Percentiles rank a stretch among this genome's conserved stretches.
Evolutionary conservation across 30 jellyfish, hydroid and myxozoan species (phyloP).

Genomic region (Phacellophora camtschatica): DNA sequence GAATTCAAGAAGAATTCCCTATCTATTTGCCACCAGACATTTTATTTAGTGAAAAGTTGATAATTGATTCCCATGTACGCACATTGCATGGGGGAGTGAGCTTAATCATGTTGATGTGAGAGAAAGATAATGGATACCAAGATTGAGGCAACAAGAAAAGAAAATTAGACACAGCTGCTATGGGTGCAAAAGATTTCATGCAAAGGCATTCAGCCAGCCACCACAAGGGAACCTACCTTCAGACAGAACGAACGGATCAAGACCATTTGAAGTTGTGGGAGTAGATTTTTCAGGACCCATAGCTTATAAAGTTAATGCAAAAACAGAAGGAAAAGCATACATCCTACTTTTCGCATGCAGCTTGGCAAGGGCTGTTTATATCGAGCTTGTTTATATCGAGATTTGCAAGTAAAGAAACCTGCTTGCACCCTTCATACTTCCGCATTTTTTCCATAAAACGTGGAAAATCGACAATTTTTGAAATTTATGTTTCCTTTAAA

Average conservation of each 20-base stretch:
- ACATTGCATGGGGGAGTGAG: conserved; percentile 25
- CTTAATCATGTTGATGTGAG: neutral
- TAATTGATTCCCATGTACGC: neutral
- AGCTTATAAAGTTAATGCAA: neutral
- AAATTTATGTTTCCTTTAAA: too few species aligned
- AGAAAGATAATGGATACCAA: conserved; percentile 47
- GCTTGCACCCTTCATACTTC: too few species aligned
- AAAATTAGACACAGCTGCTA: neutral
- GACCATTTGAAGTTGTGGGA: conserved; percentile 49
- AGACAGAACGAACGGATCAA: conserved; percentile 26
- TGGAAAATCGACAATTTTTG: too few species aligned
- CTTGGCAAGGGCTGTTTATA: conserved; percentile 53
- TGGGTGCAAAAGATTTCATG: conserved; percentile 42
- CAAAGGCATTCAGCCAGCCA: neutral
- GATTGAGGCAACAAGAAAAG: conserved; percentile 42
- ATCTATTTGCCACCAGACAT: conserved; percentile 8
- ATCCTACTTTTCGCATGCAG: conserved; percentile 67
- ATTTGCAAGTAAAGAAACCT: too few species aligned
- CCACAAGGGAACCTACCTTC: conserved; percentile 12
- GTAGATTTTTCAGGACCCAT: conserved; percentile 22
- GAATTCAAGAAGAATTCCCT: conserved; percentile 12
- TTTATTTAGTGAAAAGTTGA: neutral
- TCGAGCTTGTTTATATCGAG: too few species aligned
- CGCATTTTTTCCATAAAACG: too few species aligned
- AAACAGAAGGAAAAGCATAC: conserved; percentile 42